A percentile compares a stretch with the other conserved stretches of the same genome.
Conservation (phyloP, 2,113 vertebrate species). For the human (Homo sapiens) region DNA sequence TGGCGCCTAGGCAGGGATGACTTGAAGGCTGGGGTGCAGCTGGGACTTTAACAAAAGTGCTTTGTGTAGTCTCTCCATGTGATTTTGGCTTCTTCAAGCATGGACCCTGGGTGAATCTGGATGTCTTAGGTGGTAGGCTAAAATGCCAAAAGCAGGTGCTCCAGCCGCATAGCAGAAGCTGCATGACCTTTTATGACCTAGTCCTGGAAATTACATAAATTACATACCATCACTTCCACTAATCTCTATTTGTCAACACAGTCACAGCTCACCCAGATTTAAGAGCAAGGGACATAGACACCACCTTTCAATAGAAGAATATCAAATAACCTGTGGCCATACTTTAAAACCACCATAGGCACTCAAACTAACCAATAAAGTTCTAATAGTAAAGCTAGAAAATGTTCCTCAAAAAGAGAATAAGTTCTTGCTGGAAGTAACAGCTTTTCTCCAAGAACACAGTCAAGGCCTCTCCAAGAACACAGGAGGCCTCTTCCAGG, state of each 20-base stretch:
- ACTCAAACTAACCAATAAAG: neutral
- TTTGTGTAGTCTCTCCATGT: neutral
- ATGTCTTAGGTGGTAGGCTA: neutral
- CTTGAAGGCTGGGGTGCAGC: neutral
- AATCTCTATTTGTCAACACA: neutral
- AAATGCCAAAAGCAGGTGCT: neutral
- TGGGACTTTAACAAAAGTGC: neutral
- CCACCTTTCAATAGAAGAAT: neutral
- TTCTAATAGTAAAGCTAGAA: neutral
- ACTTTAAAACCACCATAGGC: neutral
- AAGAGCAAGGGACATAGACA: neutral
- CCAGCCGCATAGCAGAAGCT: neutral
- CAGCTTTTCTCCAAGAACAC: neutral
- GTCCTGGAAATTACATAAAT: neutral
- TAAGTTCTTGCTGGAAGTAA: neutral
- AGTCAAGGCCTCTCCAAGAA: too few species aligned
- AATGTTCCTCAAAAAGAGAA: neutral
- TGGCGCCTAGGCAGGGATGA: neutral
- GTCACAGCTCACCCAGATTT: neutral
- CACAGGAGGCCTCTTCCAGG: neutral
- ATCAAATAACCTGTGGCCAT: neutral
- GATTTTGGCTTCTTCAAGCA: neutral
- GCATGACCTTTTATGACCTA: neutral
- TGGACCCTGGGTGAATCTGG: neutral
- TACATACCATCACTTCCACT: neutral